A percentile compares a stretch with the other conserved stretches of the same genome.
These are phyloP conservation scores for Pedionomus torquatus DNA, from an alignment of 2,113 vertebrate genomes.

Conservation along the genomic window DNA sequence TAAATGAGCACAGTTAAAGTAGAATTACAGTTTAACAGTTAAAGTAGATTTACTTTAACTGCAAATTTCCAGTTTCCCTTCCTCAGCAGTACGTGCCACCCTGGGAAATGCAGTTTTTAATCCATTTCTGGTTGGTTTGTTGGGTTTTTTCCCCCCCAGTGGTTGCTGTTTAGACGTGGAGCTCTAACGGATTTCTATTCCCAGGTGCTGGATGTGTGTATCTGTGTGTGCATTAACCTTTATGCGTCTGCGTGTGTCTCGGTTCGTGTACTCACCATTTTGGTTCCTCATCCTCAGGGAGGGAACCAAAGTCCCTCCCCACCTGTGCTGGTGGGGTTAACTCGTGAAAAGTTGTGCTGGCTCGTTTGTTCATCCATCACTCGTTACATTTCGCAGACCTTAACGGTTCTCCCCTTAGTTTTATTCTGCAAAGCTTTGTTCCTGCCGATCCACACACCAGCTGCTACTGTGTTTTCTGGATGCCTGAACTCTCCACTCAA, in stretches of 20 bases:
- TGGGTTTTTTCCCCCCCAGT: neutral
- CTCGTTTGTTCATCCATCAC: neutral
- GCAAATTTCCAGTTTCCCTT: neutral
- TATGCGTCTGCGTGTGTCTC: neutral
- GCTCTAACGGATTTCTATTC: neutral
- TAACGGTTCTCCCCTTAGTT: neutral
- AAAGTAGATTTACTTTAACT: no score
- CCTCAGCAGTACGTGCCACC: neutral
- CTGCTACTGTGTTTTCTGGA: neutral
- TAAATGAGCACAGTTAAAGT: neutral
- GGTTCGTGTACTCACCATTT: neutral
- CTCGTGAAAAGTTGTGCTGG: neutral
- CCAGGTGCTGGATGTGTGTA: neutral
- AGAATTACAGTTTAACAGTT: no score
- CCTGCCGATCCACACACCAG: neutral
- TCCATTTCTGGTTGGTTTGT: neutral
- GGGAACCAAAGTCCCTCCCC: neutral
- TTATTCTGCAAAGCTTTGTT: neutral
- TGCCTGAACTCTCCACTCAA: neutral
- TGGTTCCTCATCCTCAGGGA: neutral
- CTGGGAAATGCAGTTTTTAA: neutral
- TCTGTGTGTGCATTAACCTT: neutral
- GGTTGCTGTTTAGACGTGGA: neutral
- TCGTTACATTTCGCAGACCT: neutral
- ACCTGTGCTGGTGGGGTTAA: neutral